Base-by-base conservation (phyloP, 2,113 vertebrate species). In the Elephas maximus region DNA sequence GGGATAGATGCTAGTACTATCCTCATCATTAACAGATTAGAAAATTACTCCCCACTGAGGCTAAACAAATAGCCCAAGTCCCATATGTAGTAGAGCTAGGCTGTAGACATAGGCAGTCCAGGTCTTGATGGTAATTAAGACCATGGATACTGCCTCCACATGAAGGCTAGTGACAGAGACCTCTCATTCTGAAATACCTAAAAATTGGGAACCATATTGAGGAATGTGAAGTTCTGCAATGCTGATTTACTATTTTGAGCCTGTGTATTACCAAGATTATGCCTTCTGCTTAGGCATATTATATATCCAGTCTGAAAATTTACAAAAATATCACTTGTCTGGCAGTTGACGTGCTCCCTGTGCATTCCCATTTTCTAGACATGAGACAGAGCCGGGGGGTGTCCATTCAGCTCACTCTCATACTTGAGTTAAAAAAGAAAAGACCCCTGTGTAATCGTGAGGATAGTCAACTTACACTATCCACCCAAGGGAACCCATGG, bases 251-350 rank as follows among this genome's bases (percentile, higher is more conserved):
- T 96, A 96, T 93, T 97, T 93, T 95, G 65, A 93, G 51, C 65
- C 71, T 88, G 11, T 73, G 76, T 84, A 88, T 65, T 88, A 89
- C 84, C 51, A 92, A 77, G 63, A 92, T 78, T 88, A 62, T 95
- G 84, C 71, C 91, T 95, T 96, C 77, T 92, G 44, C 77, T 97
- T 80, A 90, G 77, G 81, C 84, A 97, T 86, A 93, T 95, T 93
- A 88, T 41, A 80, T 87, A 93, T 48, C 44, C 44, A 81, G 11
- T 90, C 88, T 85, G 48, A 95, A 95, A 90, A 26, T 90, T 80
- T 95, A 93, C 37, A 96, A 98, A 97, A 96, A 88, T 88, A 96
- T 76, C 88, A 92, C 51, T 96, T 97, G 81, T 95, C 94, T 95
- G 84, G 73, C 48, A 91, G 44, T 67, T 97, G 65, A 94, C 45